These are phyloP conservation scores for Griposia aprilina DNA, from an alignment of 2,888 invertebrate species.

Conservation along the genomic window DNA sequence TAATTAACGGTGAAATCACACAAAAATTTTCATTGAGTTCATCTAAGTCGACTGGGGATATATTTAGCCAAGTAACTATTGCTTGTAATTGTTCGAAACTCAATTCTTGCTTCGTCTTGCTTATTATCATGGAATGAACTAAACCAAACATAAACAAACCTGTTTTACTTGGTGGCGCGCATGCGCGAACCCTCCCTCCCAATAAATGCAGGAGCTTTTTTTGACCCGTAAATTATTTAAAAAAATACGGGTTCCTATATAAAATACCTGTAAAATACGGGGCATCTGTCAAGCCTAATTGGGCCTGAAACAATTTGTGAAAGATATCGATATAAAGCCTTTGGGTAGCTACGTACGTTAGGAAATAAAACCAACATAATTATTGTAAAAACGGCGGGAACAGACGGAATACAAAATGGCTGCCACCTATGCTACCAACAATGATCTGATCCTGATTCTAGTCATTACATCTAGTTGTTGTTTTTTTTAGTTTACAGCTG, in stretches of 20 bases:
- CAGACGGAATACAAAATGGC: not conserved
- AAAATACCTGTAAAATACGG: no score
- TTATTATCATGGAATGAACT: no score
- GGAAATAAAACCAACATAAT: not conserved
- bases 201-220: not conserved
- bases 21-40: not conserved
- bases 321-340: not conserved
- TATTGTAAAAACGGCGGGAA: not conserved
- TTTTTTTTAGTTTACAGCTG: no score
- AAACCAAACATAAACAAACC: no score
- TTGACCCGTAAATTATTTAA: not conserved
- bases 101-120: no score
- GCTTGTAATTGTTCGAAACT: no score
- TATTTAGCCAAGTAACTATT: not conserved
- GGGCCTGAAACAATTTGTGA: not conserved
- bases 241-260: not conserved
- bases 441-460: not conserved
- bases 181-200: no score
- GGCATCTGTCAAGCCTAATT: no score
- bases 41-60: not conserved
- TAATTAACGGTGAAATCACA: not conserved
- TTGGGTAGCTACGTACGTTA: not conserved
- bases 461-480: no score
- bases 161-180: no score
- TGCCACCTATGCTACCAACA: not conserved